Percentiles rank a stretch among this genome's conserved stretches.
Conservation (phyloP, 2,797 vertebrate genomes). For the Anabacerthia variegaticeps region DNA sequence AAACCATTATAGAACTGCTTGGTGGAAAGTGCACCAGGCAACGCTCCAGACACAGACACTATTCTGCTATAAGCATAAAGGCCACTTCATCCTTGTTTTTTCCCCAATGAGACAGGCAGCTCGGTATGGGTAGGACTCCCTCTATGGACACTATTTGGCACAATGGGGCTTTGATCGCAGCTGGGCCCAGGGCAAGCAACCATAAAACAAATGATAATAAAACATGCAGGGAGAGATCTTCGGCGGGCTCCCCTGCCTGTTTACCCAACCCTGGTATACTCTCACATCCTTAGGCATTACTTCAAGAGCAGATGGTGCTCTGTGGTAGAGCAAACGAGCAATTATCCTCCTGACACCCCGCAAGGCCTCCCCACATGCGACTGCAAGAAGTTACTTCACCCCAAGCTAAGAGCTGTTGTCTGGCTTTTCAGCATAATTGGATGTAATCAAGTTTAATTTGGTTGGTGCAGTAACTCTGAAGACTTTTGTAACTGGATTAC, state of each 20-base stretch:
- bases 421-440: constrained; percentile 79
- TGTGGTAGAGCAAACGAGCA: constrained; percentile 59
- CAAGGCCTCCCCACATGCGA: constrained; percentile 56
- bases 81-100: not conserved
- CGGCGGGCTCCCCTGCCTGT: not conserved
- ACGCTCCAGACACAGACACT: not conserved
- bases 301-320: constrained; percentile 67
- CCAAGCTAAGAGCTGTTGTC: constrained; percentile 78
- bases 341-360: constrained; percentile 69
- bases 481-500: constrained; percentile 79
- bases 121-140: not conserved
- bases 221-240: not conserved
- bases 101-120: not conserved
- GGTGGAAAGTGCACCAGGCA: not conserved
- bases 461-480: constrained; percentile 76
- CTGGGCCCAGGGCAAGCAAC: not conserved
- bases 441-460: constrained; percentile 79
- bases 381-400: constrained; percentile 71
- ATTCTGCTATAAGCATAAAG: constrained; percentile 1
- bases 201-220: not conserved
- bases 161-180: not conserved
- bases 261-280: not conserved
- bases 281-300: constrained; percentile 48
- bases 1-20: not conserved
- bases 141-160: not conserved